phyloP scores from a whole-genome alignment of 2,797 vertebrate species.

The Streptopelia turtur region DNA sequence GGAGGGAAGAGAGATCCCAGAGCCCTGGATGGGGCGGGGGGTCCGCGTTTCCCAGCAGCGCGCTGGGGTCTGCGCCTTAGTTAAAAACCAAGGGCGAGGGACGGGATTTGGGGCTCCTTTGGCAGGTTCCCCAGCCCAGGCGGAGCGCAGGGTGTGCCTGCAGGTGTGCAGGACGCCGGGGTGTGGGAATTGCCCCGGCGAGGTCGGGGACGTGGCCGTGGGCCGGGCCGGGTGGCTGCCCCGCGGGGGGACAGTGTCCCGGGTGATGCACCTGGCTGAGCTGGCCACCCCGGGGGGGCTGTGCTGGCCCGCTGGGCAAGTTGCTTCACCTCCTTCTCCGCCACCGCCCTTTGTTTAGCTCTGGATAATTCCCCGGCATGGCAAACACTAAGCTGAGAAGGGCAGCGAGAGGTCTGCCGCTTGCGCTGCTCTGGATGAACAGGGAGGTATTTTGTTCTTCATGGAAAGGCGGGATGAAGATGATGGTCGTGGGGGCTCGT shows the following conservation, averaged over 20 bases:
- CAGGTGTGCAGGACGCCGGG: background rate
- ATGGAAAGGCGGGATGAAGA: background rate
- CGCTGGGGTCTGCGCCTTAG: background rate
- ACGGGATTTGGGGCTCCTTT: accelerated
- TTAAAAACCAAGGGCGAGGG: background rate
- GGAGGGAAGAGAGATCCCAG: background rate
- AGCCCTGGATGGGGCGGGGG: background rate
- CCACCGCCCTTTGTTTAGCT: background rate
- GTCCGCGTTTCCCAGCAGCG: accelerated
- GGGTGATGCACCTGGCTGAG: background rate
- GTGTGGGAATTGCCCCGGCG: background rate
- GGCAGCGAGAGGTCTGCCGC: background rate
- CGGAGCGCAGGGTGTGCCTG: background rate
- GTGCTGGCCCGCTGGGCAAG: background rate
- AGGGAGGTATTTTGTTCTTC: background rate
- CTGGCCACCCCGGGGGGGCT: background rate
- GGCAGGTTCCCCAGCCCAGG: background rate
- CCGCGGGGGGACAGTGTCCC: accelerated
- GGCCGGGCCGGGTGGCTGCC: background rate
- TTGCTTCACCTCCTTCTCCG: background rate
- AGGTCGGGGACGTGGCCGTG: background rate
- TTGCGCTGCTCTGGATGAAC: background rate
- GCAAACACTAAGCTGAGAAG: background rate
- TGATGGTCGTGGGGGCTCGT: background rate
- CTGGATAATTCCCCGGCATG: background rate